phyloP scores from a whole-genome alignment of 2,888 invertebrate species.

The Drosophila atripex region DNA sequence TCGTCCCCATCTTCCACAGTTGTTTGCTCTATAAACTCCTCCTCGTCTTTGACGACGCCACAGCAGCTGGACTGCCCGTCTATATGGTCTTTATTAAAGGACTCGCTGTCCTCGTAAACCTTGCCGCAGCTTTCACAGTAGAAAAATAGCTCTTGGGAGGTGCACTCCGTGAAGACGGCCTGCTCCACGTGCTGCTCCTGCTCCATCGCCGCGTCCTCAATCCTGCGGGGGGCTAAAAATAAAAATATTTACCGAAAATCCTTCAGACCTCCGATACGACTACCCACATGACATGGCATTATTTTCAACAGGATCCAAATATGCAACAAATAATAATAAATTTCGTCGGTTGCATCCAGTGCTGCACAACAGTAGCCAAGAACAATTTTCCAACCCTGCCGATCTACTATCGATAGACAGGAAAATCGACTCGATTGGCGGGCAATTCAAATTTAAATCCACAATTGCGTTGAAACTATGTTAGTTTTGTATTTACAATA shows the following conservation, averaged over 20 bases:
- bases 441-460: slow-evolving; percentile 1
- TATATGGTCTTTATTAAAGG: slow-evolving; percentile 46
- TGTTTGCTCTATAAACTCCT: slow-evolving; percentile 42
- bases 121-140: slow-evolving; percentile 54
- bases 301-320: slow-evolving; percentile 12
- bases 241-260: background rate
- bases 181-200: slow-evolving; percentile 25
- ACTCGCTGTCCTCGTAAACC: slow-evolving; percentile 47
- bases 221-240: slow-evolving; percentile 3
- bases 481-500: slow-evolving; percentile 57
- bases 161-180: background rate
- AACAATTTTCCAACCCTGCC: background rate
- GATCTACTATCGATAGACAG: background rate
- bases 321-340: slow-evolving; percentile 1
- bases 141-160: slow-evolving; percentile 37
- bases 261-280: background rate
- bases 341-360: background rate
- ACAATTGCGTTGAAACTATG: slow-evolving; percentile 61
- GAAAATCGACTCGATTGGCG: background rate
- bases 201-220: background rate
- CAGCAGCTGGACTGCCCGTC: slow-evolving; percentile 22
- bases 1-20: slow-evolving; percentile 23
- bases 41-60: slow-evolving; percentile 15
- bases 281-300: slow-evolving; percentile 61
- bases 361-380: background rate